Evolutionary conservation across 2,888 invertebrate genomes (phyloP), one percentile per base, ranked within the genome.

Genomic region (Folsomia manolachei): DNA sequence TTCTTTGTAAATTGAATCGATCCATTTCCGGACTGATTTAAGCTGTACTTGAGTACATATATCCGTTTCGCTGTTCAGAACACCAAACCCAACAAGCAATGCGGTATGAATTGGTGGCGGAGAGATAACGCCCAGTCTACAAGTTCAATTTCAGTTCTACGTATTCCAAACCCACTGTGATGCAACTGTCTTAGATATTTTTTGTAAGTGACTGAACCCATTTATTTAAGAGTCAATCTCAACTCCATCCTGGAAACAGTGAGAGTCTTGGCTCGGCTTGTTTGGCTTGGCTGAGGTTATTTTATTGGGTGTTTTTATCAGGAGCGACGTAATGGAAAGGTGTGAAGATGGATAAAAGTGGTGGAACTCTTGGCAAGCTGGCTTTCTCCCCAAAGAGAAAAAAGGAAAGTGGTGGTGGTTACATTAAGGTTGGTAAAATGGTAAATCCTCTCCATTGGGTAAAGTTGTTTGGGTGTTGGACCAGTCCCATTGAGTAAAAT

Each of bases 261-360:
- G 39, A 39, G 39, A 4, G 39, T 39, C 7, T 7, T 56, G 56
- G 56, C 7, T 56, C 21, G 18, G 4, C 56, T 56, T 7, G 11
- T 56, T n/a, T 18, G 56, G n/a, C n/a, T n/a, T n/a, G n/a, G n/a
- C n/a, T n/a, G n/a, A n/a, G n/a, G n/a, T 19, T 56, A 4, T 56
- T 56, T 7, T 56, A 19, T 4, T 19, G 19, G 18, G 56, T 56
- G 19, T 56, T 7, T 7, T 56, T 7, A 51, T 51, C 51, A 51
- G 19, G 39, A 39, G 39, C 39, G 39, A 39, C 21, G 56, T 56
- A 56, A 56, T 56, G 56, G 56, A 56, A 56, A 56, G 56, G 56
- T 56, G 56, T n/a, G 56, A 56, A 56, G 56, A 56, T 21, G 56
- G 56, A n/a, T 19, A 56, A 56, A 56, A 56, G 4, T 18, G 18